Conservation (phyloP, 2,888 invertebrate species). For the Torymus tubicola region DNA sequence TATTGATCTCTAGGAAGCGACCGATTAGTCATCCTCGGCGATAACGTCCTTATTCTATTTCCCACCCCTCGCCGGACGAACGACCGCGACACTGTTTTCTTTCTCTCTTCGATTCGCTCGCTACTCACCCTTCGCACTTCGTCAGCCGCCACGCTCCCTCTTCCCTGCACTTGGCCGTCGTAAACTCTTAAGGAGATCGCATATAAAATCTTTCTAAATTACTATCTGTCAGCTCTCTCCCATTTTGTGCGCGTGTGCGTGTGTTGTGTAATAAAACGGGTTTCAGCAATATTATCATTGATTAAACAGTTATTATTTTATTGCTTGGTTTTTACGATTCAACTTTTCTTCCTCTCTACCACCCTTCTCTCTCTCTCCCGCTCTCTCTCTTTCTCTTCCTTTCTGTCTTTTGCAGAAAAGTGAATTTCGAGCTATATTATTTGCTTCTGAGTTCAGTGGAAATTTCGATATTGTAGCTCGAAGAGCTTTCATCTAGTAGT, state of each 20-base stretch:
- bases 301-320: no score
- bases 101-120: constrained; percentile 3
- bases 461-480: no score
- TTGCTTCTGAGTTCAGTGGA: no score
- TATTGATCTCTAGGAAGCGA: constrained; percentile 58
- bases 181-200: constrained; percentile 8
- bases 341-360: no score
- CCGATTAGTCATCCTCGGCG: constrained; percentile 60
- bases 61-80: constrained; percentile 37
- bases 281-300: no score
- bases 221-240: not conserved
- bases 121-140: constrained; percentile 2
- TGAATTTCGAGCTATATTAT: no score
- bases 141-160: not conserved
- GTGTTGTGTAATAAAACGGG: constrained; percentile 3
- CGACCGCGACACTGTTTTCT: constrained; percentile 23
- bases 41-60: constrained; percentile 59
- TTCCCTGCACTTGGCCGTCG: not conserved
- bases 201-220: constrained; percentile 12
- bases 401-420: no score
- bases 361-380: no score
- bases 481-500: no score
- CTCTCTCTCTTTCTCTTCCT: no score
- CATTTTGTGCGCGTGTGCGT: not conserved
- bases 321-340: no score